Base-by-base conservation (phyloP, 2,888 invertebrate species). In the Trypoxylon attenuatum region DNA sequence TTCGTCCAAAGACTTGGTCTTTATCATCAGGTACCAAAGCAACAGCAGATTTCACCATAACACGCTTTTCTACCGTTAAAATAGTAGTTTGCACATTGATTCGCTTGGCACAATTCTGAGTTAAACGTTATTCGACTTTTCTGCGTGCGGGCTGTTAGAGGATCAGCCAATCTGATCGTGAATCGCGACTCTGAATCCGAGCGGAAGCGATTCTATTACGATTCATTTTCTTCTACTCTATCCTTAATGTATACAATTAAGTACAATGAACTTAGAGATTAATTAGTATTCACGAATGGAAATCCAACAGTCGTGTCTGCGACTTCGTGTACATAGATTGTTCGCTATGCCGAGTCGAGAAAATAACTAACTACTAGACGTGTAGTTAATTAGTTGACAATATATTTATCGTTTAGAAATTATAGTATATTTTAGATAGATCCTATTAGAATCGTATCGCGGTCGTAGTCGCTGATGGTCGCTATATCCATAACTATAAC, bases 21-120 rank as follows among this genome's bases (percentile, higher is more conserved):
- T n/a, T n/a, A n/a, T n/a, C n/a, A n/a, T 75, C 75, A 75, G 71
- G 71, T 74, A 74, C 71, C 56, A 45, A 58, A 66, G 56, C 60
- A 42, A 41, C 60, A 59, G 62, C 43, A 46, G 18, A 19, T 41
- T 59, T 49, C 41, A 15, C 15, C n/a, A 10, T 41, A 33, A 15
- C 10, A 22, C n/a, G 10, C 38, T 47, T 38, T 5, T 16, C 15
- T 6, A 52, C n/a, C 15, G 13, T 29, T n/a, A n/a, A n/a, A 38
- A 16, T 22, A 55, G 18, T 18, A 41, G 38, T 2, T 16, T 38
- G 45, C 13, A 21, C 41, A 43, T 51, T 22, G 47, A 52, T 42
- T 43, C 42, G 33, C 59, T 73, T 70, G 73, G 73, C 73, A 69
- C 73, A 56, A 27, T 61, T 47, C 52, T 49, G 19, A 21, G 23